A percentile compares a stretch with the other conserved stretches of the same genome.
These are phyloP conservation scores for Zingel zingel DNA, from an alignment of 2,113 vertebrate genomes.

Conservation along the genomic window DNA sequence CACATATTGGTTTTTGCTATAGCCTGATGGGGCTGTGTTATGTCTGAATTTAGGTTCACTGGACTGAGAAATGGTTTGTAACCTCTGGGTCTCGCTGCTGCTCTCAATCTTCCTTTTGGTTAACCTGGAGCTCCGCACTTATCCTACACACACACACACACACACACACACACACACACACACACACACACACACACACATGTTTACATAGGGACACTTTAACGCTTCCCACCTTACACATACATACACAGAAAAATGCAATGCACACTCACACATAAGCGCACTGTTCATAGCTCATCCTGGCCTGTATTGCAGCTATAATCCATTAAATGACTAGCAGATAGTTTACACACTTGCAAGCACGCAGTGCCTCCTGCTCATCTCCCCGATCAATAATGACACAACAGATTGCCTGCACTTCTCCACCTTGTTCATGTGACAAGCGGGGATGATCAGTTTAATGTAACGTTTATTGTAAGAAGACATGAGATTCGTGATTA, in stretches of 20 bases:
- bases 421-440: conserved; percentile 5
- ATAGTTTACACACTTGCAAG: conserved; percentile 40
- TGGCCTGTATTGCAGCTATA: conserved; percentile 8
- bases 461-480: conserved; percentile 32
- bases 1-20: not conserved
- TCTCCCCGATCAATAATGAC: conserved; percentile 59
- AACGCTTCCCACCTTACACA: not conserved
- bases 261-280: not conserved
- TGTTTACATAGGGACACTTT: conserved; percentile 14
- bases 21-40: not conserved
- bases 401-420: conserved; percentile 27
- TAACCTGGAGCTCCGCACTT: conserved; percentile 32
- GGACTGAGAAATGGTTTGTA: conserved; percentile 60
- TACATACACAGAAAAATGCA: conserved; percentile 2
- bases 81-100: conserved; percentile 44
- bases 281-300: conserved; percentile 22
- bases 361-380: conserved; percentile 29
- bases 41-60: conserved; percentile 45
- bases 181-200: conserved; percentile 10
- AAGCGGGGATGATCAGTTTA: conserved; percentile 17
- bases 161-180: conserved; percentile 29
- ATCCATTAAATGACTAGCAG: conserved; percentile 40
- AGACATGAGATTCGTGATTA: conserved; percentile 24
- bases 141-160: conserved; percentile 19
- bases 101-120: conserved; percentile 50